Conservation (phyloP, 2,797 vertebrate genomes). For the Mormyrus proboscirostris region DNA sequence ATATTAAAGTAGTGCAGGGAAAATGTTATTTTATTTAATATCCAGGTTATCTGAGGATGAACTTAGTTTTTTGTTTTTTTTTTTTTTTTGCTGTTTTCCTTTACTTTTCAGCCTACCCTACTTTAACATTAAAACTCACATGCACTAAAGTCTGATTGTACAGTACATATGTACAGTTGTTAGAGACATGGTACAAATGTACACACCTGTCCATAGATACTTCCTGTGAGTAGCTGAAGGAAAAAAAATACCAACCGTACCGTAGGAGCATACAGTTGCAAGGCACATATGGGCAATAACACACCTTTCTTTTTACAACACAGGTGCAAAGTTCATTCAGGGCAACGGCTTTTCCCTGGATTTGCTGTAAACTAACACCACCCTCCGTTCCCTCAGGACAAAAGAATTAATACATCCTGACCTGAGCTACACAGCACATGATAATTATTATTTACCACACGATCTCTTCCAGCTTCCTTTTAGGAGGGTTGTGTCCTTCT, state of each 20-base stretch:
- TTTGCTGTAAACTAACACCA: conserved; percentile 7
- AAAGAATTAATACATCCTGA: conserved; percentile 2
- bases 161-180: no score
- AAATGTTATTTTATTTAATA: background rate
- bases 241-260: no score
- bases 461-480: background rate
- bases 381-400: background rate
- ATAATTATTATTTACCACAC: background rate
- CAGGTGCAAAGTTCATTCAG: conserved; percentile 6
- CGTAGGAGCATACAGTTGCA: background rate
- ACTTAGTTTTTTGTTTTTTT: background rate
- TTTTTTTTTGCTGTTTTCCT: no score
- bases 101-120: background rate
- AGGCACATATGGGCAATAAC: background rate
- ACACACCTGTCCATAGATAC: background rate
- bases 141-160: background rate
- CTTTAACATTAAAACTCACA: background rate
- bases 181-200: background rate
- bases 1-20: background rate
- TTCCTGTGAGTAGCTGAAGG: background rate
- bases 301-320: background rate
- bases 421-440: background rate
- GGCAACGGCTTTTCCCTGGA: background rate
- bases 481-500: background rate
- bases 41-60: background rate